Conservation (phyloP, 2,797 vertebrate species). For the Kryptolebias ocellatus region DNA sequence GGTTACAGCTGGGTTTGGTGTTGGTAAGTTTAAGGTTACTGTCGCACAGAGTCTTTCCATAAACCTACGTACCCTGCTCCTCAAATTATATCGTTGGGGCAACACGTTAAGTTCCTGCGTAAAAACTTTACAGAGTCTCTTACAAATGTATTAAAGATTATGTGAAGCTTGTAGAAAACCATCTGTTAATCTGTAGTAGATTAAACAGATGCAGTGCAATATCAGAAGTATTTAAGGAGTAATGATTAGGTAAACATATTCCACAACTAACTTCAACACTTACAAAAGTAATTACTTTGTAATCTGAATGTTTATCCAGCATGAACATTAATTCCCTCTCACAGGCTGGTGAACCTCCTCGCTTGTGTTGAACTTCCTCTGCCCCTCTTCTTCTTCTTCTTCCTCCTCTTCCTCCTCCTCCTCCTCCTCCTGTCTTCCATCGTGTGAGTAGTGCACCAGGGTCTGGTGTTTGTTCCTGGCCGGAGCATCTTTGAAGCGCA, state of each 20-base stretch:
- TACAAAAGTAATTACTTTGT: too few species aligned
- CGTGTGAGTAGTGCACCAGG: constrained; percentile 75
- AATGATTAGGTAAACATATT: not conserved
- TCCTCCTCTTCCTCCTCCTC: constrained; percentile 45
- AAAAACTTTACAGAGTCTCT: too few species aligned
- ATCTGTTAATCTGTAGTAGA: too few species aligned
- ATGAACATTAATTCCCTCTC: constrained; percentile 5
- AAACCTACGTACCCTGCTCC: too few species aligned
- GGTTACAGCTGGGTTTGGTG: not conserved
- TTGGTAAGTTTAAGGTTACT: constrained; percentile 5
- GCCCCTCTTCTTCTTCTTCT: constrained; percentile 4
- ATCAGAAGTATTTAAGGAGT: not conserved
- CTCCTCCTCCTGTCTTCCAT: constrained; percentile 51
- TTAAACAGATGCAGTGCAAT: too few species aligned
- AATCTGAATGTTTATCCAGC: not conserved
- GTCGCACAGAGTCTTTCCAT: too few species aligned
- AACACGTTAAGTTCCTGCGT: too few species aligned
- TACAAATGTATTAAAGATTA: too few species aligned
- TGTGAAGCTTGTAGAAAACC: too few species aligned
- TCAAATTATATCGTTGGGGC: too few species aligned
- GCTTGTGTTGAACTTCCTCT: constrained; percentile 31
- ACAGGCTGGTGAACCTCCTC: constrained; percentile 8
- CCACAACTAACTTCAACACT: not conserved
- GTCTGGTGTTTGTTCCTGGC: constrained; percentile 83
- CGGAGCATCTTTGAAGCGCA: constrained; percentile 79